Conservation (phyloP, 2,797 vertebrate genomes). For the Microhierax caerulescens region DNA sequence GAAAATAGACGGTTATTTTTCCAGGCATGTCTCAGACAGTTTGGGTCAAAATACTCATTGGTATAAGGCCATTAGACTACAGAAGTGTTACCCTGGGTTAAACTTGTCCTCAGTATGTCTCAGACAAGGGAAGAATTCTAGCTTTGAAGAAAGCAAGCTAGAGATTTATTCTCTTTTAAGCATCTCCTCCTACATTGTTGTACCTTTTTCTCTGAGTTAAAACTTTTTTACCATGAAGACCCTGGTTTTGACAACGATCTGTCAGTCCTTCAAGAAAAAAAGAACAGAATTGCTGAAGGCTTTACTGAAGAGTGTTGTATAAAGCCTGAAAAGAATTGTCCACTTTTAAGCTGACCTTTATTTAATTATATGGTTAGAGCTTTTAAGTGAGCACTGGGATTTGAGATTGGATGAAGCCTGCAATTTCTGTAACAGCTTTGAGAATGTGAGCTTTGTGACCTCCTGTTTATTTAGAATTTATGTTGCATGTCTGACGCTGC, state of each 20-base stretch:
- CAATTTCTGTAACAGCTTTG: slow-evolving; percentile 49
- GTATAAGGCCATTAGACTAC: neutral
- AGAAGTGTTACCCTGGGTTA: slow-evolving; percentile 17
- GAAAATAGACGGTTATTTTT: slow-evolving; percentile 23
- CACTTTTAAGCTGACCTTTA: slow-evolving; percentile 38
- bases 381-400: slow-evolving; percentile 33
- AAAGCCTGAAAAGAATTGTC: neutral
- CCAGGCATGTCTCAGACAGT: neutral
- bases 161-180: slow-evolving; percentile 34
- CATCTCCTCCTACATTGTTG: slow-evolving; percentile 32
- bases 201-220: neutral
- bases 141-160: slow-evolving; percentile 31
- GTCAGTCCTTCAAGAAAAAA: slow-evolving; percentile 25
- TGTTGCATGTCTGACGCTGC: slow-evolving; percentile 37
- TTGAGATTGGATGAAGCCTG: slow-evolving; percentile 48
- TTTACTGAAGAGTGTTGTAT: neutral
- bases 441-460: slow-evolving; percentile 45
- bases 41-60: slow-evolving; percentile 19
- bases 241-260: neutral
- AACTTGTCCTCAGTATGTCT: neutral
- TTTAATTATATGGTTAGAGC: slow-evolving; percentile 59
- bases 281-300: neutral
- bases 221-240: slow-evolving; percentile 14
- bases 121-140: neutral
- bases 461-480: slow-evolving; percentile 61